Evolutionary conservation across 2,797 vertebrate species (phyloP).

Genomic region (Gymnothorax reevesii): DNA sequence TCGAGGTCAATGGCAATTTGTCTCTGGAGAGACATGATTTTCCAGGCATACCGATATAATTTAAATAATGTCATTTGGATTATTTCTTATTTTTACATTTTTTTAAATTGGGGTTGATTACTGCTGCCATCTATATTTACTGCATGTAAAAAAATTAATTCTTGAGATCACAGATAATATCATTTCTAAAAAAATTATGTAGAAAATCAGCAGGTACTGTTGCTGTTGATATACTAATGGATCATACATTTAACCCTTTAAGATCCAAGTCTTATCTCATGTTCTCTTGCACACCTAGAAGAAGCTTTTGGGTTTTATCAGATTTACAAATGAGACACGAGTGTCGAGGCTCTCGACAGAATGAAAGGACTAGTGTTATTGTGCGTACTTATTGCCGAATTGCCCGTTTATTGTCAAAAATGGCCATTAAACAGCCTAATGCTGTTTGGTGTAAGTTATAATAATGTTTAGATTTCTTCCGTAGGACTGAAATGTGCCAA

Average conservation of each 20-base stretch:
- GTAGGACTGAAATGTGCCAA: not conserved
- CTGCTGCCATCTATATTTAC: not conserved
- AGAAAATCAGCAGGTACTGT: not conserved
- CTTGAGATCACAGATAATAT: not conserved
- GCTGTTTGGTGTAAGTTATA: not conserved
- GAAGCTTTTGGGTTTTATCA: no score
- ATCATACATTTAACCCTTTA: no score
- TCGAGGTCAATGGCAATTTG: slow-evolving; percentile 11
- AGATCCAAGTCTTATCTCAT: no score
- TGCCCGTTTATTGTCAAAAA: not conserved
- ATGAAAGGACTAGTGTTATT: no score
- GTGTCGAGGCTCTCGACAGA: no score
- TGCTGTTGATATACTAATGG: not conserved
- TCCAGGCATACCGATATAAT: not conserved
- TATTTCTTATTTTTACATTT: not conserved
- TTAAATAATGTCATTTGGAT: not conserved
- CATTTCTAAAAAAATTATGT: not conserved
- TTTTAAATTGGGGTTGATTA: not conserved
- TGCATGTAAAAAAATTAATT: no score
- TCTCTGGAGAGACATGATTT: not conserved
- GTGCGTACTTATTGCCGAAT: not conserved
- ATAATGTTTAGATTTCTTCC: not conserved
- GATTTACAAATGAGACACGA: no score
- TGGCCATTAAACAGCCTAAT: not conserved
- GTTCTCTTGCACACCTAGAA: no score